Percentiles rank a stretch among this genome's conserved stretches.
These are phyloP conservation scores for Hyperoodon ampullatus DNA, from an alignment of 2,113 vertebrate genomes.

Conservation along the genomic window DNA sequence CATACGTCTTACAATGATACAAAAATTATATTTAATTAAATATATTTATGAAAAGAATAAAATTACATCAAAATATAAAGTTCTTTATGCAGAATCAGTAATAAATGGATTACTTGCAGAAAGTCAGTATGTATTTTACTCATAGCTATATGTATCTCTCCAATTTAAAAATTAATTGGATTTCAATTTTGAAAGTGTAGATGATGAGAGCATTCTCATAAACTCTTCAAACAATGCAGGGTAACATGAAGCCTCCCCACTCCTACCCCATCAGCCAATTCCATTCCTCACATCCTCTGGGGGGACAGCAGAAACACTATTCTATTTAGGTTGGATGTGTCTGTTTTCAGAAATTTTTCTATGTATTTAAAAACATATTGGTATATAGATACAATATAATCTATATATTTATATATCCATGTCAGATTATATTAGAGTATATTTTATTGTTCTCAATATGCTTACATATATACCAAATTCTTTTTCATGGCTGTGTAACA, in stretches of 20 bases:
- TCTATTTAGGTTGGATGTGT: background rate
- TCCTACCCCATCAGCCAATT: background rate
- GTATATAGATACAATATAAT: background rate
- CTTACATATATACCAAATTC: background rate
- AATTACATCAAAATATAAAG: conserved; percentile 32
- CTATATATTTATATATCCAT: background rate
- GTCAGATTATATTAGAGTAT: background rate
- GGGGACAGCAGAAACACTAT: background rate
- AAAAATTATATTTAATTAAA: conserved; percentile 9
- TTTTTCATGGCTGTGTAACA: background rate
- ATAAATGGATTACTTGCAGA: background rate
- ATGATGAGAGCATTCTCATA: background rate
- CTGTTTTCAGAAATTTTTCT: background rate
- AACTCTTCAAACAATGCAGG: background rate
- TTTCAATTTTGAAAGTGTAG: conserved; percentile 27
- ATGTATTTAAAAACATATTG: background rate
- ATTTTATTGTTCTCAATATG: background rate
- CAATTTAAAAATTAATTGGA: conserved; percentile 39
- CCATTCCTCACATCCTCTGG: background rate
- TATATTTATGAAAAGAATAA: background rate
- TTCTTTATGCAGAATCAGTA: background rate
- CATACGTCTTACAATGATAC: background rate
- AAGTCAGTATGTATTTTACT: background rate
- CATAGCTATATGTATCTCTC: background rate
- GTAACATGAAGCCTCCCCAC: background rate